These are phyloP conservation scores for Oceanodroma tethys DNA, from an alignment of 2,113 vertebrate species.

Conservation along the genomic window DNA sequence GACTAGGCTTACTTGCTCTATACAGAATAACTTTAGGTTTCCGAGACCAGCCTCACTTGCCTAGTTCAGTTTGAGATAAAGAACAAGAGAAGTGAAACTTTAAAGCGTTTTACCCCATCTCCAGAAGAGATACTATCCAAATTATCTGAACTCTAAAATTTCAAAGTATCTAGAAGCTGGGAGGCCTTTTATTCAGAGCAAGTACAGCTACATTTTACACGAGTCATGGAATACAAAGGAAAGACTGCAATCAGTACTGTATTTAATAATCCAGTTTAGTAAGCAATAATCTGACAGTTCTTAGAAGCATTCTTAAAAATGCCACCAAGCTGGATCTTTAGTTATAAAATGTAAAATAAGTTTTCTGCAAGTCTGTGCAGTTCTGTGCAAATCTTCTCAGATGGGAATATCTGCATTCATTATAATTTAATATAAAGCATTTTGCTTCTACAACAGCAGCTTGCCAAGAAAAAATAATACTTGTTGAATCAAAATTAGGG, in stretches of 20 bases:
- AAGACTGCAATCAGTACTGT: background rate
- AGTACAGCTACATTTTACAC: background rate
- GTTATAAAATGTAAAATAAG: background rate
- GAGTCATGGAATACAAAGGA: background rate
- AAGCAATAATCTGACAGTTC: background rate
- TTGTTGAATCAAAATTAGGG: background rate
- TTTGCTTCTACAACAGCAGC: background rate
- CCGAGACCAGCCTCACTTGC: background rate
- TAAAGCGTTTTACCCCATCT: background rate
- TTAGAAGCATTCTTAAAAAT: background rate
- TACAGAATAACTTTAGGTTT: background rate
- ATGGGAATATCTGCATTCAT: background rate
- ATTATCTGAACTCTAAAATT: background rate
- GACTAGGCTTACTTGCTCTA: background rate
- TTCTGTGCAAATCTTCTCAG: background rate
- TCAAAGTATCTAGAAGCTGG: background rate
- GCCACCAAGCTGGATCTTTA: background rate
- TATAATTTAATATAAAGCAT: background rate
- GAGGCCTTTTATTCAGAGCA: background rate
- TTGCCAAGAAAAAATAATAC: background rate
- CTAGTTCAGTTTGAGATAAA: background rate
- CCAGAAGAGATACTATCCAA: background rate
- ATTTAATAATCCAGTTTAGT: background rate
- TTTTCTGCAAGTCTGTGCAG: background rate
- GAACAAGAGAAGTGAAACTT: background rate